These are phyloP conservation scores for Cactoblastis cactorum DNA, from an alignment of 2,888 invertebrate species.

Conservation along the genomic window DNA sequence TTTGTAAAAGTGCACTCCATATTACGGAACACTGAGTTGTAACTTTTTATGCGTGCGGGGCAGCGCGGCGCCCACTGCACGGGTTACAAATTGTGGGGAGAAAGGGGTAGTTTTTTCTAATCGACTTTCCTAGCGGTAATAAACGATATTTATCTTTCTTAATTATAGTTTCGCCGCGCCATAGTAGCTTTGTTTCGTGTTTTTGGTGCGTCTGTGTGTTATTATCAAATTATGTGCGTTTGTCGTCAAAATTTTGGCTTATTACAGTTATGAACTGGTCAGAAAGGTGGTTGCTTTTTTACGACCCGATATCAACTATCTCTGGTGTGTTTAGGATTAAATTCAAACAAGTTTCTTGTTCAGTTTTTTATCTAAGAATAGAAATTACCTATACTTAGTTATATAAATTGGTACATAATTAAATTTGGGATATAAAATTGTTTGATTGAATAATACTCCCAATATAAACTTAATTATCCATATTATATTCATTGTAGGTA, in stretches of 20 bases:
- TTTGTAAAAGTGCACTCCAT: constrained; percentile 43
- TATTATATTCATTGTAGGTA: no score
- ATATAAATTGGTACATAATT: no score
- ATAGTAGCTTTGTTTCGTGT: constrained; percentile 73
- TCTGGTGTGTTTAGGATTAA: no score
- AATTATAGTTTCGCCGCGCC: constrained; percentile 72
- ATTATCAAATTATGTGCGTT: constrained; percentile 74
- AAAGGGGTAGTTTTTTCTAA: constrained; percentile 79
- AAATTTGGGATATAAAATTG: no score
- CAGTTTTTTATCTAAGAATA: no score
- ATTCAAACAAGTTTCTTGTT: no score
- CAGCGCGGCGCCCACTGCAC: constrained; percentile 69
- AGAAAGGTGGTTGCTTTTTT: constrained; percentile 19
- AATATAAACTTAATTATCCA: no score
- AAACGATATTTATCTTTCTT: constrained; percentile 80
- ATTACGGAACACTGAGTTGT: constrained; percentile 30
- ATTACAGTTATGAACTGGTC: constrained; percentile 28
- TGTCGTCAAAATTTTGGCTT: constrained; percentile 53
- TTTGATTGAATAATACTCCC: no score
- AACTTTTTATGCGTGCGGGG: constrained; percentile 70
- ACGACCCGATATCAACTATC: neutral
- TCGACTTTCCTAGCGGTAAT: constrained; percentile 79
- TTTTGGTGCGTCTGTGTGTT: constrained; percentile 64
- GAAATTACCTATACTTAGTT: no score
- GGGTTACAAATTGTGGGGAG: constrained; percentile 80